phyloP scores from a whole-genome alignment of 2,888 invertebrate species.

The Hyles lineata region DNA sequence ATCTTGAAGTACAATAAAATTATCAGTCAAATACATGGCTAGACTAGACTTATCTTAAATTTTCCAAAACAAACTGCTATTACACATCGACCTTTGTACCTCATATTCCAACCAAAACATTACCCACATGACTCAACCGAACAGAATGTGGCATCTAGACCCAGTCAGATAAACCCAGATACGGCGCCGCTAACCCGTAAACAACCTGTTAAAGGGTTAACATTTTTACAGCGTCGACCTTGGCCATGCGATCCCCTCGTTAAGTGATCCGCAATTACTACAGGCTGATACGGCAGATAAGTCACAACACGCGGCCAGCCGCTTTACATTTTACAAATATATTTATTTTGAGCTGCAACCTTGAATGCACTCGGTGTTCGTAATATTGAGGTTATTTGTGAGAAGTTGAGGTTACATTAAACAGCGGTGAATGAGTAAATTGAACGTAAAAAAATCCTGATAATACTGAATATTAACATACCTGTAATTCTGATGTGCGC shows the following conservation, averaged over 20 bases:
- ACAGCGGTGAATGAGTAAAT: too few relatives aligned
- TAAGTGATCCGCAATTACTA: constrained; percentile 53
- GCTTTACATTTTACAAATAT: neutral
- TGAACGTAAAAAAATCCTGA: too few relatives aligned
- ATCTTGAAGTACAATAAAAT: too few relatives aligned
- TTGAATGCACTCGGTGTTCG: neutral
- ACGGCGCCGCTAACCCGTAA: constrained; percentile 34
- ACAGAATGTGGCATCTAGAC: neutral
- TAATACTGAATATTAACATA: too few relatives aligned
- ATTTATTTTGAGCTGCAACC: constrained; percentile 11
- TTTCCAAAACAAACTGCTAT: too few relatives aligned
- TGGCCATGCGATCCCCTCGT: constrained; percentile 64
- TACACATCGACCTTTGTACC: too few relatives aligned
- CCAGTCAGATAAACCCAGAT: constrained; percentile 9
- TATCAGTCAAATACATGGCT: too few relatives aligned
- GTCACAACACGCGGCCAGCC: neutral
- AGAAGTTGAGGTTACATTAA: too few relatives aligned
- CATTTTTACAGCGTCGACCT: constrained; percentile 52
- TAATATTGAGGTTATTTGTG: too few relatives aligned
- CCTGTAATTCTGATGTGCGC: too few relatives aligned
- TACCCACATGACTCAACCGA: neutral
- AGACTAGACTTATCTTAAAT: too few relatives aligned
- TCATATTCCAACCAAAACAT: neutral
- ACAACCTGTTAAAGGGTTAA: constrained; percentile 39
- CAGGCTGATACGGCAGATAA: constrained; percentile 24